Conservation (phyloP, 2,888 invertebrate genomes). For the Drosophila algonquin region DNA sequence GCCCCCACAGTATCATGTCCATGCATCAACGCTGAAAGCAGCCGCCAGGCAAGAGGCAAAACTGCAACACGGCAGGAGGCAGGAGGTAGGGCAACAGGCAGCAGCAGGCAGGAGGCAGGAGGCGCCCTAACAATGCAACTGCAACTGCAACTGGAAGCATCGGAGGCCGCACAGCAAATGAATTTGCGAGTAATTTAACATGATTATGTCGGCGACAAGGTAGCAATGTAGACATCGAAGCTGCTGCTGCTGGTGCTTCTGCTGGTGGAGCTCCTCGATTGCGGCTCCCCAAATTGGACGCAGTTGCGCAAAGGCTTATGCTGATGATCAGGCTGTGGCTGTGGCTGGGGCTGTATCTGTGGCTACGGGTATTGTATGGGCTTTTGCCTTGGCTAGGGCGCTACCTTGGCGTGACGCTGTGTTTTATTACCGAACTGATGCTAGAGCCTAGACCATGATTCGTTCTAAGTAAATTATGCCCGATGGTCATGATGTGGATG, state of each 20-base stretch:
- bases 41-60: conserved; percentile 44
- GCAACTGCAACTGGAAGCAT: conserved; percentile 45
- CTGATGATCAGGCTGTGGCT: too few relatives aligned
- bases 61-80: conserved; percentile 29
- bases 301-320: conserved; percentile 63
- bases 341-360: too few relatives aligned
- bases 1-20: conserved; percentile 54
- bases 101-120: conserved; percentile 27
- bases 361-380: background rate
- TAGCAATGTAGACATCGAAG: conserved; percentile 75
- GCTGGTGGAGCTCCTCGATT: conserved; percentile 49
- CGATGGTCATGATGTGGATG: conserved; percentile 71
- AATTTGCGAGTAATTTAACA: conserved; percentile 82
- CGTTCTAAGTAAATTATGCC: conserved; percentile 80
- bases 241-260: conserved; percentile 16
- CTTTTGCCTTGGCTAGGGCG: conserved; percentile 23
- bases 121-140: conserved; percentile 70
- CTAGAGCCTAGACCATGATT: conserved; percentile 69
- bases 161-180: conserved; percentile 78
- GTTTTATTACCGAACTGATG: conserved; percentile 68
- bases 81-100: too few relatives aligned
- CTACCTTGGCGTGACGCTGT: conserved; percentile 74
- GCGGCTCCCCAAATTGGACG: conserved; percentile 65
- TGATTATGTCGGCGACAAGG: conserved; percentile 81
- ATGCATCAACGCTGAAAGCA: conserved; percentile 67